phyloP scores from a whole-genome alignment of 2,888 invertebrate genomes.

The Xanthia togata region DNA sequence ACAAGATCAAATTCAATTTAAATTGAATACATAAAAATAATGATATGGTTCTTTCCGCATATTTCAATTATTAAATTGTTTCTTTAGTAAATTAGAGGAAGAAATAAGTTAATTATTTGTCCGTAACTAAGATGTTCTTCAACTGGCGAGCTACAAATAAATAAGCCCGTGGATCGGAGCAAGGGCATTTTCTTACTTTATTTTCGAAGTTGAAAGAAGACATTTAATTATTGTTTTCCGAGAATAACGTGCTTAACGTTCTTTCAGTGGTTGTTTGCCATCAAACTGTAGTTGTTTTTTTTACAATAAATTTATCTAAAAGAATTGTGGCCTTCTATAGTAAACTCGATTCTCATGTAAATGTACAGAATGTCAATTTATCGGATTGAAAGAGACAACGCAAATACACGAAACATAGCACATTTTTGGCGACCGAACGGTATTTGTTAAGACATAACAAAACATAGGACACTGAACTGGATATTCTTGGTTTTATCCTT shows the following conservation, averaged over 20 bases:
- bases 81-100: slow-evolving; percentile 23
- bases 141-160: slow-evolving; percentile 46
- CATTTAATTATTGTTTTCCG: slow-evolving; percentile 39
- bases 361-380: neutral
- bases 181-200: slow-evolving; percentile 39
- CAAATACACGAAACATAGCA: neutral
- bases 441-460: slow-evolving; percentile 14
- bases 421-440: neutral
- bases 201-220: slow-evolving; percentile 39
- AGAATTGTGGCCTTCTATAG: neutral
- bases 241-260: slow-evolving; percentile 34
- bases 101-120: slow-evolving; percentile 47
- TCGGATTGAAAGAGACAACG: neutral
- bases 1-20: slow-evolving; percentile 9
- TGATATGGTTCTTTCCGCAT: slow-evolving; percentile 3
- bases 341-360: neutral
- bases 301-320: neutral
- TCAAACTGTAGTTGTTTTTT: neutral
- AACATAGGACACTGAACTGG: slow-evolving; percentile 9
- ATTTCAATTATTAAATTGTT: slow-evolving; percentile 11
- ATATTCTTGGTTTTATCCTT: slow-evolving; percentile 6
- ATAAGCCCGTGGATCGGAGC: slow-evolving; percentile 37
- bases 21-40: neutral
- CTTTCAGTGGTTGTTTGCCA: slow-evolving; percentile 1
- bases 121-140: slow-evolving; percentile 42